Percentiles rank a stretch among this genome's conserved stretches.
Evolutionary conservation across 2,797 vertebrate species (phyloP).

Genomic region (Meriones psammophilus): DNA sequence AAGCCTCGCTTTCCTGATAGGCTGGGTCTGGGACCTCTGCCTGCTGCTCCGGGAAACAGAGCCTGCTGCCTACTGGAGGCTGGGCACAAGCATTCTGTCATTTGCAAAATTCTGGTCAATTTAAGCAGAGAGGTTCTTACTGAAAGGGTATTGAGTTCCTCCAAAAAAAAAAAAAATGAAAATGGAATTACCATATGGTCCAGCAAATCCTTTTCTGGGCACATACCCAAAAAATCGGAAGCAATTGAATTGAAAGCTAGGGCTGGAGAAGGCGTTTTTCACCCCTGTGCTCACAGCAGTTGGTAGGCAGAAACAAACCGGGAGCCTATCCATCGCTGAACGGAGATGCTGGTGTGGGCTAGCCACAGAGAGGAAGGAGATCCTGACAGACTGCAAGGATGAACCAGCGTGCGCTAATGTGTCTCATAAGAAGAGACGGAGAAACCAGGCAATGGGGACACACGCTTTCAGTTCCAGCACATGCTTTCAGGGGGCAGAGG

Average conservation of each 20-base stretch:
- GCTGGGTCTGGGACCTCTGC: neutral
- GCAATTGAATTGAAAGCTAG: constrained; percentile 8
- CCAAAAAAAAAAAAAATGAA: neutral
- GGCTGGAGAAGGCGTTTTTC: neutral
- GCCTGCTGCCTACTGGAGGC: neutral
- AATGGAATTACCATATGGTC: constrained; percentile 34
- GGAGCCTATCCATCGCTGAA: neutral
- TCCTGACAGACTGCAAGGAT: neutral
- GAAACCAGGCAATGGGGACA: neutral
- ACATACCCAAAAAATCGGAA: constrained; percentile 1
- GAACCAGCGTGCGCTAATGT: neutral
- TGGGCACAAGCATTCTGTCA: neutral
- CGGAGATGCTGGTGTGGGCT: neutral
- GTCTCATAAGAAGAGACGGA: neutral
- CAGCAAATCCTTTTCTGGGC: constrained; percentile 34
- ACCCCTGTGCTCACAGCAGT: neutral
- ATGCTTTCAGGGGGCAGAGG: neutral
- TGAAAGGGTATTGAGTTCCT: neutral
- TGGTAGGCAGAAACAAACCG: neutral
- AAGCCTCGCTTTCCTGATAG: neutral
- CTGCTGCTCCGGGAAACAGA: neutral
- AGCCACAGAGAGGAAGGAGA: neutral
- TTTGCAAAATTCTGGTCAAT: neutral
- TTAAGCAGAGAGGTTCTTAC: constrained; percentile 3
- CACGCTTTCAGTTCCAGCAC: no score